These are phyloP conservation scores for Epinephelus lanceolatus DNA, from an alignment of 2,113 vertebrate genomes.

Conservation along the genomic window DNA sequence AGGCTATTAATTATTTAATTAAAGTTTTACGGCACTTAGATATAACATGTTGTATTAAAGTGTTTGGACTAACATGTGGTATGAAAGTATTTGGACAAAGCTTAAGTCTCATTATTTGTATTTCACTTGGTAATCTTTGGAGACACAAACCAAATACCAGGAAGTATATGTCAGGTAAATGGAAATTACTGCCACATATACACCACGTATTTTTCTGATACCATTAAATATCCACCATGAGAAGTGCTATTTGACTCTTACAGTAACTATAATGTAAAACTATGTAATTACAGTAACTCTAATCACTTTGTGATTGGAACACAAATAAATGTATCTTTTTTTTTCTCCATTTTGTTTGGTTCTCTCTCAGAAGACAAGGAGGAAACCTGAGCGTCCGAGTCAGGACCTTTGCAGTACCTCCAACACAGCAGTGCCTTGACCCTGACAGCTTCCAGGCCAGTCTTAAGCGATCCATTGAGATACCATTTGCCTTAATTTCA, in stretches of 20 bases:
- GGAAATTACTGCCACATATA: neutral
- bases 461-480: conserved; percentile 18
- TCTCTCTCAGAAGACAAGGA: conserved; percentile 60
- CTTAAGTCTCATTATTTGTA: neutral
- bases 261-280: too few relatives aligned
- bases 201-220: too few relatives aligned
- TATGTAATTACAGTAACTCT: too few relatives aligned
- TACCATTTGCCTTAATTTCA: conserved; percentile 55
- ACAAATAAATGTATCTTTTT: neutral
- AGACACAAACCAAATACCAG: neutral
- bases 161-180: neutral
- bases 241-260: neutral
- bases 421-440: conserved; percentile 62
- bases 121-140: neutral
- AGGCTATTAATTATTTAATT: too few relatives aligned
- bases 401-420: neutral
- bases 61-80: neutral
- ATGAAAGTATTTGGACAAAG: too few relatives aligned
- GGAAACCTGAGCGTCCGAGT: conserved; percentile 34
- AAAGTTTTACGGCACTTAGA: too few relatives aligned
- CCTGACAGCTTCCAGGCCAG: conserved; percentile 41
- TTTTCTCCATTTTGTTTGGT: neutral
- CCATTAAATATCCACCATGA: neutral
- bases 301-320: neutral
- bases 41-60: neutral